Base-by-base conservation (phyloP, 2,797 vertebrate species). In the Australoheros facetus region DNA sequence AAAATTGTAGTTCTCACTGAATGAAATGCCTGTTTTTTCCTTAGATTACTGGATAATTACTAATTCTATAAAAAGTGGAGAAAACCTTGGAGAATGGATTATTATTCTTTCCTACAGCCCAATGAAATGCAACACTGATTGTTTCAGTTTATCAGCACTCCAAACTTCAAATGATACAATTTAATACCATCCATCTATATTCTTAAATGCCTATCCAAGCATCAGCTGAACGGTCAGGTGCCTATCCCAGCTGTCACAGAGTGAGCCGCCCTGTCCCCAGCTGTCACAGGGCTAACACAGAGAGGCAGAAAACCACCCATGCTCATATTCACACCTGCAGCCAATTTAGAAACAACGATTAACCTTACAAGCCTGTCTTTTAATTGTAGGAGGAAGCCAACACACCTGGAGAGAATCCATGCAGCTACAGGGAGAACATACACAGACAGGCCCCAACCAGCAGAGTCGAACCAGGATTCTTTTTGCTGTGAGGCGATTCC, bases 1-100 rank as follows among this genome's bases (percentile, higher is more conserved):
- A 1, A 62, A 42, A 0, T 42, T 1, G 39, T 42, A 39, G 23
- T 0, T 13, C 34, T 13, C n/a, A 10, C 21, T 62, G 13, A 42
- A 42, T 23, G 34, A 62, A n/a, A 13, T 8, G 13, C 12, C 0
- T 23, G n/a, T 0, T 62, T 42, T 10, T 62, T 9, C 59, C 59
- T 62, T 26, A 42, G 23, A 26, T 1, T 2, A 34, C 34, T 34
- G 34, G 7, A 34, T 34, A 34, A 34, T 34, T 34, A 2, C 7
- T 34, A 8, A 8, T 34, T 34, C 34, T 2, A 62, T 8, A 62
- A 37, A 62, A 62, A 64, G 59, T 42, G 37, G 42, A 42, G 59
- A 42, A 62, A 62, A 62, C 59, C 14, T 45, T 62, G 7, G 14
- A 42, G 34, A 62, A 62, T 39, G n/a, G 5, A 32, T 14, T 45